phyloP scores from a whole-genome alignment of 2,113 vertebrate species.

The Albula goreensis region DNA sequence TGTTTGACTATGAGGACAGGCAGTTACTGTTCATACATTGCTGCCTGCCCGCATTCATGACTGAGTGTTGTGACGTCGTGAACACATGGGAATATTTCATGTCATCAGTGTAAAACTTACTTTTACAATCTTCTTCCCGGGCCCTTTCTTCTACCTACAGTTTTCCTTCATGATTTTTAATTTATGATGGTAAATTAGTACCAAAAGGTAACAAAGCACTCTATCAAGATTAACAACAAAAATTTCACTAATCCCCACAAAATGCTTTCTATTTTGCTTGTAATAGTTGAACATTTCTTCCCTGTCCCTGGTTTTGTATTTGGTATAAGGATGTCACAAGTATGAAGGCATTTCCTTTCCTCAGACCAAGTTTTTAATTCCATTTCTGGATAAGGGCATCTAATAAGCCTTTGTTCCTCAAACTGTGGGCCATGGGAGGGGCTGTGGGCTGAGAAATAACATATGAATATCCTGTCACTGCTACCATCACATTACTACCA shows the following conservation, averaged over 20 bases:
- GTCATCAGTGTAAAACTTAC: too few species aligned
- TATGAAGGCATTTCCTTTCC: neutral
- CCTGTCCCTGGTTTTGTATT: neutral
- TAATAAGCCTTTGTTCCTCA: neutral
- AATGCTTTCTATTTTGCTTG: neutral
- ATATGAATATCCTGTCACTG: too few species aligned
- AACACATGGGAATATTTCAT: too few species aligned
- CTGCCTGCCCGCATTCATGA: too few species aligned
- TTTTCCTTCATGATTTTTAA: too few species aligned
- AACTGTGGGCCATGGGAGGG: neutral
- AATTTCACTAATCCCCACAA: neutral
- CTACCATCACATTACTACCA: too few species aligned
- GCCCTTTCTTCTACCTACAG: too few species aligned
- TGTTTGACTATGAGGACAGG: neutral
- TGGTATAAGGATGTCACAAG: neutral
- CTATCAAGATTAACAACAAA: neutral
- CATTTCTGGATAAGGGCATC: neutral
- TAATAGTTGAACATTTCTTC: neutral
- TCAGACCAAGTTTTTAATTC: neutral
- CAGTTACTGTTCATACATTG: neutral
- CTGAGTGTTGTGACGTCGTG: too few species aligned
- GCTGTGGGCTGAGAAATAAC: too few species aligned
- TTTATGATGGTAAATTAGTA: too few species aligned
- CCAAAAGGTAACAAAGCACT: neutral
- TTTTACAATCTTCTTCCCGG: too few species aligned